Evolutionary conservation across 2,113 vertebrate genomes (phyloP).

Genomic region (Syngnathoides biaculeatus): DNA sequence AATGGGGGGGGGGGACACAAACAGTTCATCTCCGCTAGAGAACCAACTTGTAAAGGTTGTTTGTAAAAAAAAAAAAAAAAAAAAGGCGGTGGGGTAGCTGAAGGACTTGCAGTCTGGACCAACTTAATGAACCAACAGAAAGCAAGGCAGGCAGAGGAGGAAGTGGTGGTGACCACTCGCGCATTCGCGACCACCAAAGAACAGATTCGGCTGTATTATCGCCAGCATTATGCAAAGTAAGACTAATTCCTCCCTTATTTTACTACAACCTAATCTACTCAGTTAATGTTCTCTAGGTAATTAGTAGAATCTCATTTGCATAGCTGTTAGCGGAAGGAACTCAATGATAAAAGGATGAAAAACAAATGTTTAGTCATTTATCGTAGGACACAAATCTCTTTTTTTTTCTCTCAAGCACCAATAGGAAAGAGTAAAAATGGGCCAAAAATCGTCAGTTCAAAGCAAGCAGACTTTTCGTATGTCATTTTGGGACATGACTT

Average conservation of each 20-base stretch:
- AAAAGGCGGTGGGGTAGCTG: conserved; percentile 9
- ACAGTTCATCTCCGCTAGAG: conserved; percentile 4
- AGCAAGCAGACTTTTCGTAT: background rate
- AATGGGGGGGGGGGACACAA: background rate
- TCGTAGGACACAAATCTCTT: background rate
- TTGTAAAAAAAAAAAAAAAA: conserved; percentile 29
- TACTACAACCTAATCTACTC: conserved; percentile 56
- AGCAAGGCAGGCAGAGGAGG: conserved; percentile 8
- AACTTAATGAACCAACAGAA: conserved; percentile 52
- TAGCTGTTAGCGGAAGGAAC: background rate
- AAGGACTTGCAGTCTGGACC: conserved; percentile 38
- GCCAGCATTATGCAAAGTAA: conserved; percentile 6
- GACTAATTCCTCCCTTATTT: conserved; percentile 46
- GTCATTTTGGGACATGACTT: no score
- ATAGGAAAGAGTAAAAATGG: background rate
- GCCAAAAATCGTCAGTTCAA: background rate
- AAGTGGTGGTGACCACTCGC: background rate
- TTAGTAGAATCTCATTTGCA: conserved; percentile 20
- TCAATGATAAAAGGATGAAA: background rate
- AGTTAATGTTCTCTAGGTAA: conserved; percentile 49
- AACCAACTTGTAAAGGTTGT: conserved; percentile 57
- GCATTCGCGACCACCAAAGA: conserved; percentile 4
- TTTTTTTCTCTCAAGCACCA: background rate
- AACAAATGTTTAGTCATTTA: background rate
- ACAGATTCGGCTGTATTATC: background rate